Evolutionary conservation across 2,797 vertebrate species (phyloP).

Genomic region (Merluccius polli): DNA sequence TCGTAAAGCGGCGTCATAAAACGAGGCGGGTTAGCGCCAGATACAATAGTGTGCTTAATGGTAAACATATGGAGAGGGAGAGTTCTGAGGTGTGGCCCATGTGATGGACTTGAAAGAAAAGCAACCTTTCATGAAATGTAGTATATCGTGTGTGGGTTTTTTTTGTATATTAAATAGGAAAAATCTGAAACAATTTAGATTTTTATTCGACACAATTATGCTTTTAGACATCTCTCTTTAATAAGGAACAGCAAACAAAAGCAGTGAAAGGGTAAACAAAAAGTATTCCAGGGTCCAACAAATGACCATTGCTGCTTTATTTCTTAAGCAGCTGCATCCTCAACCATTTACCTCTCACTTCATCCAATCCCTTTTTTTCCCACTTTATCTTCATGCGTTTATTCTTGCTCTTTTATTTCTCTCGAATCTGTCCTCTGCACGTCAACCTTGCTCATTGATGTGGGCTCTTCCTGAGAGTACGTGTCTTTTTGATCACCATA

Average conservation of each 20-base stretch:
- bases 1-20: constrained; percentile 75
- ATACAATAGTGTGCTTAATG: constrained; percentile 60
- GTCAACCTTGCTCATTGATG: constrained; percentile 62
- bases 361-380: constrained; percentile 11
- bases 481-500: constrained; percentile 56
- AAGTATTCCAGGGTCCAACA: neutral
- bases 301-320: neutral
- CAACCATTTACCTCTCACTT: constrained; percentile 16
- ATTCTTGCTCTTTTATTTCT: constrained; percentile 45
- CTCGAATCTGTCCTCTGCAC: constrained; percentile 62
- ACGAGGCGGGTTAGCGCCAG: constrained; percentile 61
- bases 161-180: neutral
- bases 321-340: neutral
- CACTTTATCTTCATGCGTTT: constrained; percentile 36
- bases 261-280: neutral
- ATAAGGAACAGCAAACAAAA: neutral
- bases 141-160: neutral
- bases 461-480: constrained; percentile 65
- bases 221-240: neutral
- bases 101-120: constrained; percentile 5
- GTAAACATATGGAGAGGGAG: constrained; percentile 57
- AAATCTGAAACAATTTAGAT: neutral
- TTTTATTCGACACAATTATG: neutral
- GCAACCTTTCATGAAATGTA: neutral
- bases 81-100: constrained; percentile 44